Conservation (phyloP, 2,888 invertebrate species). For the Drosophila formosana region DNA sequence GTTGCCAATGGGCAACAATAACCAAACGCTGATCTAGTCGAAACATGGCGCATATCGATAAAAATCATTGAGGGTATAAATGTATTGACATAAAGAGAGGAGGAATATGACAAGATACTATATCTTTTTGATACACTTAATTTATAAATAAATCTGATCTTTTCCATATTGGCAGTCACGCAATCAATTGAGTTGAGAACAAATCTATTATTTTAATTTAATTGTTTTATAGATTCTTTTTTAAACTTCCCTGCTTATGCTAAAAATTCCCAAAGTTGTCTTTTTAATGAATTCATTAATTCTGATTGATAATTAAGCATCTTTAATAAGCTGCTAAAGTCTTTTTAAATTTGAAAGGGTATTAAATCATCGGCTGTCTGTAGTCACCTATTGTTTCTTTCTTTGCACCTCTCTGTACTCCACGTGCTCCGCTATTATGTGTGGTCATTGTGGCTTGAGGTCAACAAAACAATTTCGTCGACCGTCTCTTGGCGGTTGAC, state of each 20-base stretch:
- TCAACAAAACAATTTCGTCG: slow-evolving; percentile 53
- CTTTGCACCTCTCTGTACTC: neutral
- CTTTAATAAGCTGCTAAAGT: neutral
- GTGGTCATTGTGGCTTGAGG: slow-evolving; percentile 51
- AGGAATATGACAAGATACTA: neutral
- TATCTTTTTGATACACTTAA: too few relatives aligned
- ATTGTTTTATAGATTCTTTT: too few relatives aligned
- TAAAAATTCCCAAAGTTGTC: too few relatives aligned
- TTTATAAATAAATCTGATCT: neutral
- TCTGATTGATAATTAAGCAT: too few relatives aligned
- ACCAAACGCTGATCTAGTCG: slow-evolving; percentile 33
- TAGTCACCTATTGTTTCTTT: neutral
- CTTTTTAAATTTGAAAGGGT: neutral
- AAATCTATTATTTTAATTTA: too few relatives aligned
- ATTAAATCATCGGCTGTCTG: neutral
- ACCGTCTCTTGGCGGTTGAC: slow-evolving; percentile 18
- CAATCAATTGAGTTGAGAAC: too few relatives aligned
- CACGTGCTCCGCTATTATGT: slow-evolving; percentile 27
- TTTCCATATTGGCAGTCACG: neutral
- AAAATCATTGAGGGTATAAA: neutral
- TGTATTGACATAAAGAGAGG: neutral
- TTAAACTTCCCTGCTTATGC: too few relatives aligned
- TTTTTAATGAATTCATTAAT: too few relatives aligned
- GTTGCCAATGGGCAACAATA: slow-evolving; percentile 45
- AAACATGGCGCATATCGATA: slow-evolving; percentile 16